Percentiles rank a stretch among this genome's conserved stretches.
Evolutionary conservation across 1,140 invertebrate genomes (phyloP).

Genomic region (Delia radicum): DNA sequence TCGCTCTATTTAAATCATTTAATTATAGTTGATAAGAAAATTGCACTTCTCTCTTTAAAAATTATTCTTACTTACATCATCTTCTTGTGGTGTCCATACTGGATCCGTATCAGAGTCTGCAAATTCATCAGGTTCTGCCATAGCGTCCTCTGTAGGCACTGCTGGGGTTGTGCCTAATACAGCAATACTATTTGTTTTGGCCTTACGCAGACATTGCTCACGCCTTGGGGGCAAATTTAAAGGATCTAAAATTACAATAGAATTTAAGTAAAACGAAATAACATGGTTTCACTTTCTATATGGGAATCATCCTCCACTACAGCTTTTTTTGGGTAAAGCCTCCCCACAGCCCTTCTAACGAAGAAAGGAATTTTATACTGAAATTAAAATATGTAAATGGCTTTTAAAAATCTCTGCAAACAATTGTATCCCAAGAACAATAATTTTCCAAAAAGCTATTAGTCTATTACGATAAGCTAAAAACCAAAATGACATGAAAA

Average conservation of each 20-base stretch:
- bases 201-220: slow-evolving; percentile 65
- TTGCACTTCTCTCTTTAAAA: background rate
- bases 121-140: slow-evolving; percentile 59
- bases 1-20: slow-evolving; percentile 38
- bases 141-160: slow-evolving; percentile 34
- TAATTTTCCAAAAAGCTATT: too few species aligned
- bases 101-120: slow-evolving; percentile 71
- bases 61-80: slow-evolving; percentile 53
- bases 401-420: too few species aligned
- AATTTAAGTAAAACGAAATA: background rate
- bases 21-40: background rate
- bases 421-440: too few species aligned
- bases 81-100: slow-evolving; percentile 69
- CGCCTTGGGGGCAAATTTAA: slow-evolving; percentile 61
- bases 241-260: slow-evolving; percentile 50
- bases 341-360: too few species aligned
- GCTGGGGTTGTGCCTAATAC: slow-evolving; percentile 12
- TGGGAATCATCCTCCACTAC: background rate
- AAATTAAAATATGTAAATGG: slow-evolving; percentile 5
- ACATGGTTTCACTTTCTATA: background rate
- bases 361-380: too few species aligned
- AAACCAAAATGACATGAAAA: too few species aligned
- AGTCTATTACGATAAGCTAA: too few species aligned
- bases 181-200: slow-evolving; percentile 60
- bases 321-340: background rate